These are phyloP conservation scores for Rhysida immarginata DNA, from an alignment of 1,140 invertebrate species.

Conservation along the genomic window DNA sequence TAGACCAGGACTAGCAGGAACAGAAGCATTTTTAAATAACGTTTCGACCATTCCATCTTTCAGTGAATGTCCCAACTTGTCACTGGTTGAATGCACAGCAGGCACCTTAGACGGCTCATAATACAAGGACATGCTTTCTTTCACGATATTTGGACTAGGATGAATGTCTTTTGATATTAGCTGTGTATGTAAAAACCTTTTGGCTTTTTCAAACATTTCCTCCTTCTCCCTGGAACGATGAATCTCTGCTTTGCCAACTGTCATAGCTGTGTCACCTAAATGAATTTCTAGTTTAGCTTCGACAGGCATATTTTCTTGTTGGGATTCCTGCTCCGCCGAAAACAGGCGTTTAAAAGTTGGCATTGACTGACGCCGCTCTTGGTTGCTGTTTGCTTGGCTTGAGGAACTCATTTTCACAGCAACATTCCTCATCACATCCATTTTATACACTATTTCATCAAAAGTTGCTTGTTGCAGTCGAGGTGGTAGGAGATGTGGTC, in stretches of 20 bases:
- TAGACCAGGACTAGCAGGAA: conserved; percentile 12
- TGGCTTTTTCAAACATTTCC: background rate
- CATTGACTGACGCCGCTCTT: conserved; percentile 5
- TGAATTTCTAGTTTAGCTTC: conserved; percentile 10
- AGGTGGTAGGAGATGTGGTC: conserved; percentile 33
- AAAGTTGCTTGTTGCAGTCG: conserved; percentile 67
- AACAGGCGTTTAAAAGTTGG: conserved; percentile 2
- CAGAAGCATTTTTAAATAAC: background rate
- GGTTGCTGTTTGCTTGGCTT: background rate
- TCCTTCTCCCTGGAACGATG: background rate
- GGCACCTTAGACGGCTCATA: background rate
- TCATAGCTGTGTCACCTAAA: background rate
- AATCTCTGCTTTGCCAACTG: background rate
- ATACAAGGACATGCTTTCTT: background rate
- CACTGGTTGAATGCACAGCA: background rate
- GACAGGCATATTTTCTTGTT: conserved; percentile 5
- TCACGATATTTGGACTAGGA: background rate
- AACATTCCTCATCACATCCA: conserved; percentile 69
- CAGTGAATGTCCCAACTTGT: no score
- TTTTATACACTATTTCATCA: conserved; percentile 59
- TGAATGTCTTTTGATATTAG: no score
- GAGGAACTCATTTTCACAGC: conserved; percentile 27
- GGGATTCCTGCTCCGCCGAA: background rate
- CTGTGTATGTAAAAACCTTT: no score
- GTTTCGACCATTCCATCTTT: background rate